A percentile compares a stretch with the other conserved stretches of the same genome.
These are phyloP conservation scores for Datnioides undecimradiatus DNA, from an alignment of 2,113 vertebrate species.

Conservation along the genomic window DNA sequence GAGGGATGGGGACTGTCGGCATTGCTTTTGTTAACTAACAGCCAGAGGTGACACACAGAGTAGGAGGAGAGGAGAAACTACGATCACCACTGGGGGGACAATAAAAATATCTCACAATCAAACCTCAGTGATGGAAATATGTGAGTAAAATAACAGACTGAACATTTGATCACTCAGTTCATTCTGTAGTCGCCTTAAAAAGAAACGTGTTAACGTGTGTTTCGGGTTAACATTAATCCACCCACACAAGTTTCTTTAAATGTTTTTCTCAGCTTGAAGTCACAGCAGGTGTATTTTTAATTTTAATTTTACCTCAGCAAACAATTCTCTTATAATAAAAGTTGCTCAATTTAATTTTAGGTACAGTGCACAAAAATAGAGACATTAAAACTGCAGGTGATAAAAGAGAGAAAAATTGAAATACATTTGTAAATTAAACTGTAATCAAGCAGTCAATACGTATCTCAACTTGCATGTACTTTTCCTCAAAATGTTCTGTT, in stretches of 20 bases:
- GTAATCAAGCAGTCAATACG: too few relatives aligned
- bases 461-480: too few relatives aligned
- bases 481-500: not conserved
- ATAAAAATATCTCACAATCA: not conserved
- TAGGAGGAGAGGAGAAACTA: slow-evolving; percentile 29
- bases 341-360: not conserved
- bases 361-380: not conserved
- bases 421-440: not conserved
- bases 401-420: not conserved
- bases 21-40: slow-evolving; percentile 52
- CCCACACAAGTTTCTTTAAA: slow-evolving; percentile 1
- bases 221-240: slow-evolving; percentile 13
- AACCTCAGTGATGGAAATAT: slow-evolving; percentile 1
- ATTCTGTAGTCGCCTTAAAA: not conserved
- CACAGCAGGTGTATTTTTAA: not conserved
- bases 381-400: not conserved
- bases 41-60: slow-evolving; percentile 55
- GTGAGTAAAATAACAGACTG: slow-evolving; percentile 15
- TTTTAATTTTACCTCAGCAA: not conserved
- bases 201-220: too few relatives aligned
- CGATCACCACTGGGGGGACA: not conserved
- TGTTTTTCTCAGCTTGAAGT: not conserved
- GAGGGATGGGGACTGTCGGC: slow-evolving; percentile 47
- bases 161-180: slow-evolving; percentile 4
- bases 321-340: not conserved